Base-by-base conservation (phyloP, 1,140 invertebrate genomes). In the Cryptotermes secundus region DNA sequence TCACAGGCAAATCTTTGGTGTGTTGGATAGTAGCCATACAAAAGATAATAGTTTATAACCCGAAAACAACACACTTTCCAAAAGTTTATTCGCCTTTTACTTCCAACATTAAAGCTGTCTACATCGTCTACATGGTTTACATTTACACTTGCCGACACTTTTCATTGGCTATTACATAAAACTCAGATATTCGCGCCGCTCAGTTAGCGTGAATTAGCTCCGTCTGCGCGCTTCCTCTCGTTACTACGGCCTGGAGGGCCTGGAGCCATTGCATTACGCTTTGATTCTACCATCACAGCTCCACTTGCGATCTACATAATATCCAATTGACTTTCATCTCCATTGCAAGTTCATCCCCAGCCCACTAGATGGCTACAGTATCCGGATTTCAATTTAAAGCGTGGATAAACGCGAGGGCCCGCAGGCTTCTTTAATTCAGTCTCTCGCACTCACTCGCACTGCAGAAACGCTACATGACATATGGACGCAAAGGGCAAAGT, bases 271-370 rank as follows among this genome's bases (percentile, higher is more conserved):
- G 59, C 59, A 72, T 72, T 72, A n/a, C 59, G 26, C n/a, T 0
- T 26, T 72, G 59, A 72, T 72, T 72, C n/a, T 9, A 31, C n/a
- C 59, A 72, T 72, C 59, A 31, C 59, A 72, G 59, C n/a, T 49
- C 45, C 45, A 19, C 45, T 3, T 3, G 45, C 14, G 19, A 72
- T 72, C 59, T 72, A 72, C 59, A 72, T 72, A 72, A 72, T 72
- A 72, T 72, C 26, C 59, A 72, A 72, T 72, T 72, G 59, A 72
- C 59, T 72, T 49, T 49, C 45, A 49, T 49, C 45, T 49, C 45
- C 45, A 49, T 49, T 72, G 59, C 59, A n/a, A 72, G 59, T 72
- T 72, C 59, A 72, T 72, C 26, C n/a, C 59, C 59, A 72, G n/a
- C 59, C 59, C 59, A 72, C 59, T 72, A 72, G 59, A 72, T 72